Percentiles rank a stretch among this genome's conserved stretches.
Evolutionary conservation across 1,140 invertebrate genomes (phyloP).

Genomic region (Lerema accius): DNA sequence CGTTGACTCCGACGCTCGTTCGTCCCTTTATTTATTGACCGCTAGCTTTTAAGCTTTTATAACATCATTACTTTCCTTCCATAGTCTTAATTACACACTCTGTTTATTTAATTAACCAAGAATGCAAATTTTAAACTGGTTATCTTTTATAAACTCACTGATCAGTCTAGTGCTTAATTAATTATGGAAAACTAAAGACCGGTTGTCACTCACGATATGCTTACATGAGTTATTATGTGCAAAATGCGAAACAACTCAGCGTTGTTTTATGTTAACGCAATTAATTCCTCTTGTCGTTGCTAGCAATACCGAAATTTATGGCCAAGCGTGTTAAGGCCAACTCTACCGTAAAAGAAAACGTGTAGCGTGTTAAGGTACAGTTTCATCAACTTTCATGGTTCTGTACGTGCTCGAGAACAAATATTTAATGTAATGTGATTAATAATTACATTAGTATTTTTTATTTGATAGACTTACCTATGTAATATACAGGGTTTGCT

Average conservation of each 20-base stretch:
- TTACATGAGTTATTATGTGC: slow-evolving; percentile 38
- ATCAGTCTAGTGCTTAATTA: slow-evolving; percentile 48
- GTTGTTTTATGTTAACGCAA: slow-evolving; percentile 25
- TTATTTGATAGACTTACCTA: too few species aligned
- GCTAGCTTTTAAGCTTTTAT: slow-evolving; percentile 70
- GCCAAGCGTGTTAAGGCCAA: slow-evolving; percentile 12
- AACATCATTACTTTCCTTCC: slow-evolving; percentile 64
- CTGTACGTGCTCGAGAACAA: background rate
- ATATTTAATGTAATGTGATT: too few species aligned
- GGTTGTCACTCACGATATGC: slow-evolving; percentile 39
- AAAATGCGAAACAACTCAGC: slow-evolving; percentile 25
- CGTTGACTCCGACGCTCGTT: slow-evolving; percentile 66
- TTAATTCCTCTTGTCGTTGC: slow-evolving; percentile 24
- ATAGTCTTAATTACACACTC: slow-evolving; percentile 47
- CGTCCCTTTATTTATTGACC: slow-evolving; percentile 70
- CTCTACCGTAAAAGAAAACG: slow-evolving; percentile 9
- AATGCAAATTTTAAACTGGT: slow-evolving; percentile 53
- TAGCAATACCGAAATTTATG: slow-evolving; percentile 26
- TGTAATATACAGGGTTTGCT: too few species aligned
- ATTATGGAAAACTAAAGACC: slow-evolving; percentile 50
- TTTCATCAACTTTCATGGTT: slow-evolving; percentile 18
- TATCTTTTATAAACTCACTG: slow-evolving; percentile 49
- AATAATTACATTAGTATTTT: too few species aligned
- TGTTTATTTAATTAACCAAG: slow-evolving; percentile 61
- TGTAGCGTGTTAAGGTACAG: slow-evolving; percentile 10